A percentile compares a stretch with the other conserved stretches of the same genome.
Conservation (phyloP, 2,797 vertebrate genomes). For the Pseudotriccus pelzelni region DNA sequence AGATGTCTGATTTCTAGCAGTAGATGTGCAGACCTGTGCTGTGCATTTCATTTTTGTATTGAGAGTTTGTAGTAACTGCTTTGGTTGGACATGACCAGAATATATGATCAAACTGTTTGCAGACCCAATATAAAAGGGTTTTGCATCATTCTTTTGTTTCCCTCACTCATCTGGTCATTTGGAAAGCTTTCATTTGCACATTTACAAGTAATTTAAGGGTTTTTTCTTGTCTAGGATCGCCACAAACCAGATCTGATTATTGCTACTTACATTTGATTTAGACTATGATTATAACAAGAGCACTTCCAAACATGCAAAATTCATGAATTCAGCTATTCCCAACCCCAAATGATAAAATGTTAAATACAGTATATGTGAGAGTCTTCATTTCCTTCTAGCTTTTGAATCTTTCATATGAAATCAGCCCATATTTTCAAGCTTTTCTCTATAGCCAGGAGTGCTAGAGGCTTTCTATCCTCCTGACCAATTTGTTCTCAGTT, state of each 20-base stretch:
- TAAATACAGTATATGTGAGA: slow-evolving; percentile 18
- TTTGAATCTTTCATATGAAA: background rate
- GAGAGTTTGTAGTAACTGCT: background rate
- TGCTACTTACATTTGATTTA: slow-evolving; percentile 33
- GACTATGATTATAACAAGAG: background rate
- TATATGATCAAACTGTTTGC: slow-evolving; percentile 20
- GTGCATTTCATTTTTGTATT: background rate
- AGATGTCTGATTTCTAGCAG: background rate
- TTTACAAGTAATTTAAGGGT: slow-evolving; percentile 2
- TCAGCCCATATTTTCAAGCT: slow-evolving; percentile 7
- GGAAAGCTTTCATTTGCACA: slow-evolving; percentile 39
- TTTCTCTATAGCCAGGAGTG: background rate
- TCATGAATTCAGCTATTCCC: slow-evolving; percentile 40
- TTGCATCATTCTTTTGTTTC: background rate
- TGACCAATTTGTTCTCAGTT: background rate
- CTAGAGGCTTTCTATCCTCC: background rate
- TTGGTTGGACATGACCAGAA: slow-evolving; percentile 46
- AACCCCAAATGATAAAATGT: slow-evolving; percentile 34
- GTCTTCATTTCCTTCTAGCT: slow-evolving; percentile 19
- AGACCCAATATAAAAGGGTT: background rate
- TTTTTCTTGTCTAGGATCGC: background rate
- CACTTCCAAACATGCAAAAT: slow-evolving; percentile 49
- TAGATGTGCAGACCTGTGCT: background rate
- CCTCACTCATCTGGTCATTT: slow-evolving; percentile 24
- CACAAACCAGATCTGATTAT: background rate